Evolutionary conservation across 2,888 invertebrate species (phyloP).

Genomic region (Branchinecta sandiegonensis): DNA sequence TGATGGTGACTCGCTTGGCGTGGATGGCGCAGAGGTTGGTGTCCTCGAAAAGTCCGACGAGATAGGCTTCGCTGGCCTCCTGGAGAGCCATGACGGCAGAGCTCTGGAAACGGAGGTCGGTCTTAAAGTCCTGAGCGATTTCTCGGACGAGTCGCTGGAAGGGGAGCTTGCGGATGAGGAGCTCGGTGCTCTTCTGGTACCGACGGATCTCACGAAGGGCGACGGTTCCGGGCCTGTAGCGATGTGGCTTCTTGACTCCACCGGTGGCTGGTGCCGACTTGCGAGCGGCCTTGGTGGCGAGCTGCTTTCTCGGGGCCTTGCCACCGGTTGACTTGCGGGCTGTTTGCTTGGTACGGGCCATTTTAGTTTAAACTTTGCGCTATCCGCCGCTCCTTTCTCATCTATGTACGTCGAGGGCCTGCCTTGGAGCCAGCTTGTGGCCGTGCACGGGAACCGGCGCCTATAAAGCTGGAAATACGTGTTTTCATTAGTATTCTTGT

Average conservation of each 20-base stretch:
- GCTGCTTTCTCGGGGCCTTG: slow-evolving; percentile 85
- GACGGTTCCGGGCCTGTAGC: slow-evolving; percentile 40
- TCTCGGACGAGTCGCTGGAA: slow-evolving; percentile 33
- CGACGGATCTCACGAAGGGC: slow-evolving; percentile 41
- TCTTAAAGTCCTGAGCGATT: slow-evolving; percentile 32
- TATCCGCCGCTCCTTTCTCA: too few relatives aligned
- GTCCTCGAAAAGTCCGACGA: slow-evolving; percentile 91
- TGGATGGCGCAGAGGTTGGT: slow-evolving; percentile 96
- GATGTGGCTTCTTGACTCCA: slow-evolving; percentile 40
- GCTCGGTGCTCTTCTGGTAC: slow-evolving; percentile 40
- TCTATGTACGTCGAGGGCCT: too few relatives aligned
- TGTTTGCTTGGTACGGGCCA: slow-evolving; percentile 97
- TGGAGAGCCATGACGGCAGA: slow-evolving; percentile 23
- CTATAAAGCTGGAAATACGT: too few relatives aligned
- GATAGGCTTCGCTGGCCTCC: slow-evolving; percentile 70
- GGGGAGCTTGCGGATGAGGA: slow-evolving; percentile 39
- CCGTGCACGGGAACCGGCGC: too few relatives aligned
- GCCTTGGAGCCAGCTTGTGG: too few relatives aligned
- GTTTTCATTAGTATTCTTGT: too few relatives aligned
- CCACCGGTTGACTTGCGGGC: slow-evolving; percentile 95
- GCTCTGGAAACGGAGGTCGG: slow-evolving; percentile 30
- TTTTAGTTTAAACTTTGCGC: slow-evolving; percentile 32
- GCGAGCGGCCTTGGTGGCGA: slow-evolving; percentile 84
- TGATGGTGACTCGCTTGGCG: slow-evolving; percentile 91
- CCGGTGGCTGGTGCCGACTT: slow-evolving; percentile 45